Percentiles rank a stretch among this genome's conserved stretches.
These are phyloP conservation scores for Notiomystis cincta DNA, from an alignment of 2,113 vertebrate species.

Conservation along the genomic window DNA sequence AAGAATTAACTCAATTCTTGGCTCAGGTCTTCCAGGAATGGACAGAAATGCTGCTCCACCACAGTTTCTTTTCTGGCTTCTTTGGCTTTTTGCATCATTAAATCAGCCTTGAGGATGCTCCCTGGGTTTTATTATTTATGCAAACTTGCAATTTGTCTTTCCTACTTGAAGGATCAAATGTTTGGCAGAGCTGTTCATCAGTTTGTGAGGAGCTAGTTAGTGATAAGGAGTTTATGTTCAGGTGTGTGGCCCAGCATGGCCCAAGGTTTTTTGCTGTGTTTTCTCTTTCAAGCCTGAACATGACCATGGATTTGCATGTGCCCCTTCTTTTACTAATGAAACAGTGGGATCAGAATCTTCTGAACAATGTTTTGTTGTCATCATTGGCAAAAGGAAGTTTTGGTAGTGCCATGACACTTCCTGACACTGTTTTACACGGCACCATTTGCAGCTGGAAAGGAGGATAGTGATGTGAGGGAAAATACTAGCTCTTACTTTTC, in stretches of 20 bases:
- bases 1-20: background rate
- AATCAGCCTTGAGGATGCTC: background rate
- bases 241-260: background rate
- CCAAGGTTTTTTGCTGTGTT: background rate
- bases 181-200: background rate
- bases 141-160: background rate
- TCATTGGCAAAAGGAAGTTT: background rate
- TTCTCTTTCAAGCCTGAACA: background rate
- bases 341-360: background rate
- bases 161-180: background rate
- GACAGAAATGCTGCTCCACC: background rate
- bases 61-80: background rate
- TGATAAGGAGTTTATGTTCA: background rate
- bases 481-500: background rate
- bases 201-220: background rate
- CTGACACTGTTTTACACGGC: fast-evolving
- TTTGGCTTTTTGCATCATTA: background rate
- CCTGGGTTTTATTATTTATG: background rate
- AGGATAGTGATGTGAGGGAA: background rate
- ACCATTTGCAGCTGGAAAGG: background rate
- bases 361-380: background rate
- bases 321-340: background rate
- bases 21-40: background rate
- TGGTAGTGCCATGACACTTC: background rate
- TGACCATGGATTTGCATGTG: background rate